A percentile compares a stretch with the other conserved stretches of the same genome.
Conservation (phyloP, 2,888 invertebrate genomes). For the Cosmia trapezina region DNA sequence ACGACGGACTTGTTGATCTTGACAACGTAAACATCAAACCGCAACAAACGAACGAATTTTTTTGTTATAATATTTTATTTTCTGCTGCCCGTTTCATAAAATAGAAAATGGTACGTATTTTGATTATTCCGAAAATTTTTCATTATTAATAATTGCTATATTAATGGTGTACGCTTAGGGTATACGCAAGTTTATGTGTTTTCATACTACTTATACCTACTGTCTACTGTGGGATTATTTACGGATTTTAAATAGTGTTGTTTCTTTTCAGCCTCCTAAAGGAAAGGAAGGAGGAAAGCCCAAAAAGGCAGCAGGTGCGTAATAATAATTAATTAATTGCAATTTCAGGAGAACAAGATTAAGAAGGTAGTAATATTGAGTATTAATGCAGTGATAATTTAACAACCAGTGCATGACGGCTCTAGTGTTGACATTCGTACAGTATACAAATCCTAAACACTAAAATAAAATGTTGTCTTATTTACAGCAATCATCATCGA, state of each 20-base stretch:
- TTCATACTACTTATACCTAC: neutral
- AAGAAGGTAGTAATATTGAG: neutral
- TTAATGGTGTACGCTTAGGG: neutral
- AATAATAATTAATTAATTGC: neutral
- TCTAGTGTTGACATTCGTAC: neutral
- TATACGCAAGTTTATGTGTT: neutral
- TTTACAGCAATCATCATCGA: conserved; percentile 93
- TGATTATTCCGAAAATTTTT: neutral
- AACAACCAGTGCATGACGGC: neutral
- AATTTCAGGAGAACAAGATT: neutral
- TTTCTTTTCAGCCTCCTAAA: conserved; percentile 84
- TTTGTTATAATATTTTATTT: conserved; percentile 13
- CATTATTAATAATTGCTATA: too few relatives aligned
- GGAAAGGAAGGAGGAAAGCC: conserved; percentile 70
- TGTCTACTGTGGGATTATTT: neutral
- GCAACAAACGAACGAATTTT: conserved; percentile 9
- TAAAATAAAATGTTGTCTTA: neutral
- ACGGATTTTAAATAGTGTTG: neutral
- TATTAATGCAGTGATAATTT: neutral
- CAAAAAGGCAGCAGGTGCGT: conserved; percentile 83
- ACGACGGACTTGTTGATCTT: conserved; percentile 59
- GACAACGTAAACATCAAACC: conserved; percentile 49
- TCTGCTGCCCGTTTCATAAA: neutral
- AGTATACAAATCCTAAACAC: too few relatives aligned
- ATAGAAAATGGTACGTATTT: conserved; percentile 51